Evolutionary conservation across 2,113 vertebrate genomes (phyloP).

Genomic region (Sceloporus tristichus): DNA sequence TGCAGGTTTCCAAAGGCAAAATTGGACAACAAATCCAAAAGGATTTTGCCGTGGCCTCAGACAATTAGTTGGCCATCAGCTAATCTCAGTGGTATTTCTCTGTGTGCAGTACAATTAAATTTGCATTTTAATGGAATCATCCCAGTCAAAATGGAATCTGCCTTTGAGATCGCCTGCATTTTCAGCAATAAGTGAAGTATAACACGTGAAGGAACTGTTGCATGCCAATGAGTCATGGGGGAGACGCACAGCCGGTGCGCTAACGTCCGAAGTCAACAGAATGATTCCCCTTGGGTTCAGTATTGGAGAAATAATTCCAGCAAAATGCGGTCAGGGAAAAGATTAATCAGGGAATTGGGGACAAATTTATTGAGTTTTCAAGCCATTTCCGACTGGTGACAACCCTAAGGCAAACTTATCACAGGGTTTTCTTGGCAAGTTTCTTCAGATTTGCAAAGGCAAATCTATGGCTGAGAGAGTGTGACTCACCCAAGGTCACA

Average conservation of each 20-base stretch:
- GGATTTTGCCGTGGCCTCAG: neutral
- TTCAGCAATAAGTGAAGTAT: conserved; percentile 5
- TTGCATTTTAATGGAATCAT: conserved; percentile 36
- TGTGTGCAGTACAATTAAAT: conserved; percentile 22
- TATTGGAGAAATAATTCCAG: neutral
- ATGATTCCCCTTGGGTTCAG: neutral
- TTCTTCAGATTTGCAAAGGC: too few species aligned
- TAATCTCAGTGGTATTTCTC: conserved; percentile 25
- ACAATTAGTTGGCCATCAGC: conserved; percentile 12
- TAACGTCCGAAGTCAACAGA: neutral
- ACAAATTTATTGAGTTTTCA: too few species aligned
- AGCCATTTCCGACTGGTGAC: neutral
- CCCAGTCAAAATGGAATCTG: neutral
- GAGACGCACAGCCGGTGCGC: neutral
- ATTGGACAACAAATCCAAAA: neutral
- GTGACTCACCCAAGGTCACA: too few species aligned
- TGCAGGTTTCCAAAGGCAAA: conserved; percentile 4
- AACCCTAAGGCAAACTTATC: neutral
- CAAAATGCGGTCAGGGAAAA: neutral
- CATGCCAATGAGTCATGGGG: conserved; percentile 5
- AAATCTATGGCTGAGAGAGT: too few species aligned
- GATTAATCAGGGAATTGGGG: neutral
- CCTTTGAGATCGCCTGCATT: neutral
- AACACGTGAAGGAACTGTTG: conserved; percentile 21
- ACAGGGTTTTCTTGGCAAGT: too few species aligned